Conservation (phyloP, 2,888 invertebrate species). For the Nysson spinosus region DNA sequence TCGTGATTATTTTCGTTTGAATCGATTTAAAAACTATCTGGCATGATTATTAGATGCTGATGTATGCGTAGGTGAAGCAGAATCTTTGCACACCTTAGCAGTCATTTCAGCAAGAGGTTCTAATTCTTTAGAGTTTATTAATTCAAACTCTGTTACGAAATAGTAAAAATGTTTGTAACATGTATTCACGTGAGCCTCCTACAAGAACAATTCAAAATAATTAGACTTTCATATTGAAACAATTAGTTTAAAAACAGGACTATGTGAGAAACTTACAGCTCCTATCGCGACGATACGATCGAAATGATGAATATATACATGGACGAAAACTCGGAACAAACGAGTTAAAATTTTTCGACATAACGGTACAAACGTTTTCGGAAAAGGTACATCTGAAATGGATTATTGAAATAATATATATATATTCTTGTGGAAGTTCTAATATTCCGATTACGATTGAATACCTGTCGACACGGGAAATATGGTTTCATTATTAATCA, state of each 20-base stretch:
- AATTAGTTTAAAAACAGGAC: neutral
- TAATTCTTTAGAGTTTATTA: conserved; percentile 89
- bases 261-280: conserved; percentile 82
- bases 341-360: conserved; percentile 93
- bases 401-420: neutral
- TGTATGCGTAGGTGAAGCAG: conserved; percentile 57
- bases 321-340: conserved; percentile 93
- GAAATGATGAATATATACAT: conserved; percentile 96
- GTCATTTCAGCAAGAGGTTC: conserved; percentile 91
- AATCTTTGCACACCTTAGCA: conserved; percentile 83
- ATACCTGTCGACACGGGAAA: conserved; percentile 89
- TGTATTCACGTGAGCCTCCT: conserved; percentile 96
- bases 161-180: conserved; percentile 97
- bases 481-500: conserved; percentile 92
- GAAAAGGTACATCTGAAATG: conserved; percentile 88
- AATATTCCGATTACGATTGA: neutral
- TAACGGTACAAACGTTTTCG: conserved; percentile 87
- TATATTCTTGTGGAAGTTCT: neutral
- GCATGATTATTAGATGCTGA: conserved; percentile 49
- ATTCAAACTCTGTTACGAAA: conserved; percentile 91
- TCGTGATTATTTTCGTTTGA: conserved; percentile 9
- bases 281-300: conserved; percentile 91
- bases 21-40: conserved; percentile 52
- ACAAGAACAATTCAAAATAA: conserved; percentile 57
- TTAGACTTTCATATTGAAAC: neutral